phyloP scores from a whole-genome alignment of 2,797 vertebrate genomes.

The Gymnoscopelus microlampas region DNA sequence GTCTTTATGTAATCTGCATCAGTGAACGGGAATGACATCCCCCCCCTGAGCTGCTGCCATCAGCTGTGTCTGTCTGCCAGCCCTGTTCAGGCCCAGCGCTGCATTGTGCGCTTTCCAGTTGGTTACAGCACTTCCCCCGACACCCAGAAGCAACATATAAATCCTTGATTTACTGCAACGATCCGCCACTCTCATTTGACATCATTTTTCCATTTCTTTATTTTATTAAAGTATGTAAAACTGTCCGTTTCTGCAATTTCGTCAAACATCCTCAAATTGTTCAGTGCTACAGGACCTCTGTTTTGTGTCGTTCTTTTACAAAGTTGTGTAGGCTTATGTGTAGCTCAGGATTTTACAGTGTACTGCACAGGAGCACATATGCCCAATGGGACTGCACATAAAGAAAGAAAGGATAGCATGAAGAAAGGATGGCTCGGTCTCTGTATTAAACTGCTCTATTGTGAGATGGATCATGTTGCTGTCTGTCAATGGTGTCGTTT shows the following conservation, averaged over 20 bases:
- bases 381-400: constrained; percentile 33
- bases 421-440: constrained; percentile 28
- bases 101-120: constrained; percentile 48
- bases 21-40: constrained; percentile 76
- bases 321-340: too few relatives aligned
- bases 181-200: not conserved
- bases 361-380: constrained; percentile 32
- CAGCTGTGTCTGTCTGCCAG: constrained; percentile 49
- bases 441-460: constrained; percentile 31
- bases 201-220: constrained; percentile 14
- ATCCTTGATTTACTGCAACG: constrained; percentile 16
- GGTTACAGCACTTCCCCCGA: constrained; percentile 52
- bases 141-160: constrained; percentile 19
- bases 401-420: not conserved
- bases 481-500: constrained; percentile 38
- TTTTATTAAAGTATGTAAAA: not conserved
- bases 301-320: constrained; percentile 2
- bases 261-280: constrained; percentile 39
- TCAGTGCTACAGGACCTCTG: constrained; percentile 3
- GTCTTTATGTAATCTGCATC: constrained; percentile 83
- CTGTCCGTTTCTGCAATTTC: not conserved
- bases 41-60: constrained; percentile 59
- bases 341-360: not conserved
- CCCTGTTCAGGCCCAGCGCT: constrained; percentile 20
- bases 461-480: constrained; percentile 46